Evolutionary conservation across 2,888 invertebrate species (phyloP), one percentile per base, ranked within the genome.

Genomic region (Phyllotreta striolata): DNA sequence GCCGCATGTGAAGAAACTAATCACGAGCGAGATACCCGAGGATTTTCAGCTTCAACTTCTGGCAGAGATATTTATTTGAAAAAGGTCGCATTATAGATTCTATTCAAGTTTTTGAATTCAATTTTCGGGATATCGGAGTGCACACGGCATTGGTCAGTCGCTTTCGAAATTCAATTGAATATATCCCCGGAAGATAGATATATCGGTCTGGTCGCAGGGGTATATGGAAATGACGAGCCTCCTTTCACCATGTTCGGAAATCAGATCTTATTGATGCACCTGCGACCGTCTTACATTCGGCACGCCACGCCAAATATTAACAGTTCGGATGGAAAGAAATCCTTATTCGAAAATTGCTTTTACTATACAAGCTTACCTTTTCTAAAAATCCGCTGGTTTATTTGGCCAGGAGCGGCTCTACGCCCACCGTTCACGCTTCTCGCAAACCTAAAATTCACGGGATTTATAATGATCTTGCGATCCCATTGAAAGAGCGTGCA

Each of bases 81-180:
- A 63, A 71, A 72, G 72, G 71, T 69, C 70, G 72, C 72, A 81
- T 82, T 82, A 81, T 80, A 80, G 80, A 82, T 82, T 82, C 82
- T 73, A 78, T 78, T 74, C 81, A 78, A 81, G 82, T 82, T 82
- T 82, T 81, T 81, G 81, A 81, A 82, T 82, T 81, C 81, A 81
- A 82, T 82, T 82, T 81, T 82, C 81, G 80, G 76, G 76, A 77
- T 78, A 79, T 79, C 80, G 80, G 80, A 79, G 79, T 79, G 78
- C 80, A 78, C 76, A 78, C 75, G 79, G 77, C 78, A 81, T 81
- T 81, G 81, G 81, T 81, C 82, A 81, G 80, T 77, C 77, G 77
- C 79, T 80, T 81, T 80, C 78, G 78, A 78, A 80, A 81, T 81
- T 81, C 82, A 82, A 81, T 81, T 81, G 79, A 79, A 74, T 80